Base-by-base conservation (phyloP, 2,888 invertebrate species). In the Eupithecia tripunctaria region DNA sequence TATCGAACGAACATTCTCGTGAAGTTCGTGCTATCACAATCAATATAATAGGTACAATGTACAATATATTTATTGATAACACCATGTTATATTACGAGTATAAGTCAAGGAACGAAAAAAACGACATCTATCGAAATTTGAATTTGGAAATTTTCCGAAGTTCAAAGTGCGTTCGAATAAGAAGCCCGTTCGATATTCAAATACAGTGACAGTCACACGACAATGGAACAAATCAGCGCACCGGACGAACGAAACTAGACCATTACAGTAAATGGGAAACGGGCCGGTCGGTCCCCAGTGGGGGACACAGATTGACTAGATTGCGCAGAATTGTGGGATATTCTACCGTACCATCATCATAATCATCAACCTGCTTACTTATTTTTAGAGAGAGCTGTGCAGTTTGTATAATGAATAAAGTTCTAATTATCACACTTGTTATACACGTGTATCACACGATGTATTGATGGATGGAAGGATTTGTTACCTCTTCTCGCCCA, bases 241-340 rank as follows among this genome's bases (percentile, higher is more conserved):
- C 91, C 89, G 89, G 91, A 91, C 88, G 92, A 79, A 85, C 84
- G 86, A 85, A 88, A 86, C 85, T 83, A 83, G 85, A 86, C 91
- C 85, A 91, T 91, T 92, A 91, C 88, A 81, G 88, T 89, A 91
- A 92, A 91, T 91, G 91, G 92, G 91, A 89, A 90, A 91, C 88
- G 84, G 73, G 56, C 56, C 67, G 12, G 59, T 7, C 47, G 64
- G 75, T 8, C 36, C 36, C 36, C 21, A 64, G 15, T 64, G 67
- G 75, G 75, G 75, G 68, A 70, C 72, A 47, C 63, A 64, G 68
- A 71, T 72, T 75, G 73, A 38, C 64, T 64, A 36, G 64, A 64
- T 64, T 64, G 64, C 64, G 38, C 64, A 64, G 38, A 38, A 59
- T 51, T 56, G 59, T 38, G 64, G 38, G 18, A 68, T 43, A 51